Evolutionary conservation across 2,797 vertebrate genomes (phyloP).

Genomic region (Sarcoramphus papa): DNA sequence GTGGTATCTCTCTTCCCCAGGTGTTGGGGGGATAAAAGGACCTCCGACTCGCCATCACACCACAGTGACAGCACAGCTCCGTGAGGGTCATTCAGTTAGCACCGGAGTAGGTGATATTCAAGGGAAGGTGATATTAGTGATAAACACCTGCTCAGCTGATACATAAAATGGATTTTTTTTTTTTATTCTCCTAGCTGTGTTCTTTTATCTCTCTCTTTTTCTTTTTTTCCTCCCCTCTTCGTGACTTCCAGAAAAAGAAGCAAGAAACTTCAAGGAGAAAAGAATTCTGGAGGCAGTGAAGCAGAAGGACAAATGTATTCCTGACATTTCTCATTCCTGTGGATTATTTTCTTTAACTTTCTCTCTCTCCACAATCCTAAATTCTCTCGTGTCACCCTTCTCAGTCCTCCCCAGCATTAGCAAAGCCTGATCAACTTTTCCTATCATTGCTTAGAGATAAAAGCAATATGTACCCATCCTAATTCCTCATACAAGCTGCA

Average conservation of each 20-base stretch:
- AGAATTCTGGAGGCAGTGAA: conserved; percentile 41
- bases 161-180: not conserved
- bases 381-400: not conserved
- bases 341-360: not conserved
- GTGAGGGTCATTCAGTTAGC: not conserved
- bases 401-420: not conserved
- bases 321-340: conserved; percentile 8
- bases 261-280: conserved; percentile 54
- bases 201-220: not conserved
- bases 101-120: not conserved
- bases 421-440: conserved; percentile 26
- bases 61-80: not conserved
- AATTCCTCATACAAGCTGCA: not conserved
- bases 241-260: conserved; percentile 52
- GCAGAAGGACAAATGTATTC: not conserved
- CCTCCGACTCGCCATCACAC: not conserved
- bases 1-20: not conserved
- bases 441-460: not conserved
- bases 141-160: not conserved
- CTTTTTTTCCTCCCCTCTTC: not conserved
- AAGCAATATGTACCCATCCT: not conserved
- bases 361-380: not conserved
- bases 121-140: not conserved
- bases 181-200: not conserved
- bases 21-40: not conserved